These are phyloP conservation scores for Okapia johnstoni DNA, from an alignment of 2,113 vertebrate genomes.

Conservation along the genomic window DNA sequence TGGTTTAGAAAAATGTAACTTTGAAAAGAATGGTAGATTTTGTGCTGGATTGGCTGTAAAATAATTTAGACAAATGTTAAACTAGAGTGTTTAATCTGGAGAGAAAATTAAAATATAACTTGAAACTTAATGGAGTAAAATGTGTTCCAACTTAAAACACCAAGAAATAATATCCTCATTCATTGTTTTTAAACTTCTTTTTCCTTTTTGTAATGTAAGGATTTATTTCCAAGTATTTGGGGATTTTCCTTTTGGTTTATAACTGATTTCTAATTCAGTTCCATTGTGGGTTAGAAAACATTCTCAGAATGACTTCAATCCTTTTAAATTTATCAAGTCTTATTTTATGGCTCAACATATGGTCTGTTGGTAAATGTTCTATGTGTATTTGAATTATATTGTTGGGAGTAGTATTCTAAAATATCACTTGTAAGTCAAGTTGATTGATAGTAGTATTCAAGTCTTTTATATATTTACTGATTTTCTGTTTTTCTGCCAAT, in stretches of 20 bases:
- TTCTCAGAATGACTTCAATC: background rate
- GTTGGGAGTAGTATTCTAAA: background rate
- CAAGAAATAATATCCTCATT: background rate
- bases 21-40: background rate
- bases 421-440: background rate
- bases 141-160: background rate
- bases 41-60: background rate
- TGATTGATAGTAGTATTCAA: background rate
- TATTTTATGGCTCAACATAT: background rate
- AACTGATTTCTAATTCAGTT: background rate
- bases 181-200: background rate
- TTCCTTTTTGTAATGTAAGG: background rate
- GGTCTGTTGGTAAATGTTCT: background rate
- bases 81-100: background rate
- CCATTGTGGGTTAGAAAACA: background rate
- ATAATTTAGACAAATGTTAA: background rate
- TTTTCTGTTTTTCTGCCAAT: background rate
- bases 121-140: background rate
- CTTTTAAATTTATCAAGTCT: background rate
- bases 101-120: background rate
- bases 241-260: background rate
- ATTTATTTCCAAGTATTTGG: background rate
- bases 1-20: background rate
- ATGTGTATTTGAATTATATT: background rate
- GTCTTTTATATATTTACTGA: background rate